Evolutionary conservation across 1,140 invertebrate genomes (phyloP).

Genomic region (Drosophila parvula): DNA sequence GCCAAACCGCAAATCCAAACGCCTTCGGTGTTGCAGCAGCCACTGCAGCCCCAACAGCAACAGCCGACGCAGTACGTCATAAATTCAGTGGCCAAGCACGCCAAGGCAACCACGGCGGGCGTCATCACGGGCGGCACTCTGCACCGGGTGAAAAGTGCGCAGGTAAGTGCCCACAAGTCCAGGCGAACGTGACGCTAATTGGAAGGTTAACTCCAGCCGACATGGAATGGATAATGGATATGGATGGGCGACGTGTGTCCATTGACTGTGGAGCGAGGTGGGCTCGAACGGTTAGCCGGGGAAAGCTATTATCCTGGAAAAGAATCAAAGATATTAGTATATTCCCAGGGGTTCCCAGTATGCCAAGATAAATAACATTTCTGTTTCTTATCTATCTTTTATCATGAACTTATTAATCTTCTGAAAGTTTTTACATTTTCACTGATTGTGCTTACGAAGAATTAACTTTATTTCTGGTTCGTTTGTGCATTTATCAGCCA

Average conservation of each 20-base stretch:
- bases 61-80: constrained; percentile 73
- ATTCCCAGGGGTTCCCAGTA: neutral
- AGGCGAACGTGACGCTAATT: constrained; percentile 60
- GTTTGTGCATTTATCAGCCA: neutral
- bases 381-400: neutral
- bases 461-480: constrained; percentile 2
- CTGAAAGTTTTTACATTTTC: neutral
- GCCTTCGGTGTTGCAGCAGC: constrained; percentile 37
- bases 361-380: no score
- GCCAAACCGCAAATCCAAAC: constrained; percentile 36
- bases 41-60: constrained; percentile 17
- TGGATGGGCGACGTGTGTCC: constrained; percentile 1
- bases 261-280: neutral
- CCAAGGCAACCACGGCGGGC: constrained; percentile 70
- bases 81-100: constrained; percentile 75
- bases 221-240: constrained; percentile 20
- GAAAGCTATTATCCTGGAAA: neutral
- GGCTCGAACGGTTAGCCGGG: neutral
- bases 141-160: constrained; percentile 66
- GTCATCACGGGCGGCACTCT: constrained; percentile 69
- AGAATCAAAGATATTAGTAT: neutral
- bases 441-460: neutral
- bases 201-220: constrained; percentile 44
- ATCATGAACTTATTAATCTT: neutral
- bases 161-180: constrained; percentile 52